phyloP scores from a whole-genome alignment of 2,113 vertebrate species.

The Triplophysa dalaica region DNA sequence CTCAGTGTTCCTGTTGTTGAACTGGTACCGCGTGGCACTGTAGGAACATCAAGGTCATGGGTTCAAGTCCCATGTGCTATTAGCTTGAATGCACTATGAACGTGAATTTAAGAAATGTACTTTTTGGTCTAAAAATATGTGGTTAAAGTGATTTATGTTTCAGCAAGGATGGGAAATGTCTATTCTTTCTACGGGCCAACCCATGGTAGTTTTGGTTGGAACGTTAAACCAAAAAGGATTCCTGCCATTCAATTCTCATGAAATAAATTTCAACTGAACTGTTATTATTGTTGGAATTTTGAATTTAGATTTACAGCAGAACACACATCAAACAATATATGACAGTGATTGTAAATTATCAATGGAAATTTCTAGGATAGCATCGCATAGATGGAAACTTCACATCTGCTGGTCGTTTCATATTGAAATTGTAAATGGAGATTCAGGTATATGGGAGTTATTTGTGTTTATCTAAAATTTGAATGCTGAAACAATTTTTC shows the following conservation, averaged over 20 bases:
- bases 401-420: neutral
- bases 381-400: neutral
- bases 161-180: conserved; percentile 2
- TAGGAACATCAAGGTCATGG: no score
- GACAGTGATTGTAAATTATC: neutral
- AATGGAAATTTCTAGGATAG: neutral
- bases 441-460: neutral
- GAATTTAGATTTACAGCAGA: conserved; percentile 40
- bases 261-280: conserved; percentile 7
- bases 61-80: no score
- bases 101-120: no score
- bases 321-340: neutral
- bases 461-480: neutral
- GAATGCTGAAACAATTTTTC: neutral
- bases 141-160: neutral
- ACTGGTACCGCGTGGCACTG: no score
- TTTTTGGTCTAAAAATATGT: neutral
- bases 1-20: no score
- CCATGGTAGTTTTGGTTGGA: conserved; percentile 9
- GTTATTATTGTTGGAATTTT: conserved; percentile 34
- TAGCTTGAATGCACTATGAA: no score
- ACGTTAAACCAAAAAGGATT: conserved; percentile 17
- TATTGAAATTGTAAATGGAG: neutral
- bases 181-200: neutral
- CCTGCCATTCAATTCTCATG: conserved; percentile 12